These are phyloP conservation scores for Philaethria dido DNA, from an alignment of 2,888 invertebrate species.

Conservation along the genomic window DNA sequence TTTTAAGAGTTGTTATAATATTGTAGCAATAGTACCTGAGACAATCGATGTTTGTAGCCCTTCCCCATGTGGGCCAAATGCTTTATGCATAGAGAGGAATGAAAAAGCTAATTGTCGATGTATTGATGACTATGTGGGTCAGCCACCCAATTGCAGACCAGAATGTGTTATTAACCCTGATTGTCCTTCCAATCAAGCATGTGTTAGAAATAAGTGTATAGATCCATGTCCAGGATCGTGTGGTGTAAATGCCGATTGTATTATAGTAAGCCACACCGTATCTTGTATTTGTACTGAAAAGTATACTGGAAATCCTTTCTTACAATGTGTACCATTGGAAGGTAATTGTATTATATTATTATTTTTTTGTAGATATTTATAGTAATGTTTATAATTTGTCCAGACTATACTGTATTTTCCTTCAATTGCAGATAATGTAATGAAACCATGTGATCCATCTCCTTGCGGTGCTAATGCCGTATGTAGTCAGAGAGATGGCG, in stretches of 20 bases:
- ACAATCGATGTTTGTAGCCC: conserved; percentile 86
- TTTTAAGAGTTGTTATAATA: conserved; percentile 88
- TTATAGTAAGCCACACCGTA: conserved; percentile 91
- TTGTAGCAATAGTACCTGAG: conserved; percentile 65
- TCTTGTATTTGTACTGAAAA: conserved; percentile 91
- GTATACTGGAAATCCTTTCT: conserved; percentile 92
- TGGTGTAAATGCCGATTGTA: conserved; percentile 91
- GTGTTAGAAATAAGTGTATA: conserved; percentile 90
- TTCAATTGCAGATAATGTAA: conserved; percentile 76
- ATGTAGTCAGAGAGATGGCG: conserved; percentile 89
- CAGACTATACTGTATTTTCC: not conserved
- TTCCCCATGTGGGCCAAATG: conserved; percentile 92
- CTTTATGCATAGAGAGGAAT: conserved; percentile 87
- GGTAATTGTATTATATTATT: conserved; percentile 57
- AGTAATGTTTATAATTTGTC: not conserved
- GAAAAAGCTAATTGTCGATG: conserved; percentile 90
- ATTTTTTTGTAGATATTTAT: not conserved
- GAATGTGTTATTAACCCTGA: conserved; percentile 93
- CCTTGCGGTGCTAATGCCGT: conserved; percentile 94
- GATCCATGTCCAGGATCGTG: conserved; percentile 94
- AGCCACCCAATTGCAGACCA: conserved; percentile 92
- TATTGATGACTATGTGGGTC: conserved; percentile 89
- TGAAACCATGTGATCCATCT: conserved; percentile 92
- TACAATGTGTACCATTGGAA: conserved; percentile 87
- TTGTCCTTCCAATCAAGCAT: conserved; percentile 90